phyloP scores from a whole-genome alignment of 2,888 invertebrate genomes.

The Drosophila formosana region DNA sequence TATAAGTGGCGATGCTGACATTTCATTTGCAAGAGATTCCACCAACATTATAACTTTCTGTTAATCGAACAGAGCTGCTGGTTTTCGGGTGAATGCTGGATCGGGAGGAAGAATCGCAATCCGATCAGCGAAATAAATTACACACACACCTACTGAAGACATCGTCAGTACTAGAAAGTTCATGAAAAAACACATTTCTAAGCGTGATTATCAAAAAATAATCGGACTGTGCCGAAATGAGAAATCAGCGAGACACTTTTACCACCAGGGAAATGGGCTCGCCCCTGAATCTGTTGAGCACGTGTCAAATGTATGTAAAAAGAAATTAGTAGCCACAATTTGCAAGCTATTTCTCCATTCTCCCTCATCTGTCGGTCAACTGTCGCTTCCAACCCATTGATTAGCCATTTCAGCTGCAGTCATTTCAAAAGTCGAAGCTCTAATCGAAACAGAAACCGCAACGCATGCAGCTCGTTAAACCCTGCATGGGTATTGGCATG shows the following conservation, averaged over 20 bases:
- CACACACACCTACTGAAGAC: too few relatives aligned
- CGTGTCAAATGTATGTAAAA: not conserved
- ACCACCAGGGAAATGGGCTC: not conserved
- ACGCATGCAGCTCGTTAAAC: slow-evolving; percentile 34
- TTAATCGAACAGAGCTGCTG: not conserved
- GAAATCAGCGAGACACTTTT: not conserved
- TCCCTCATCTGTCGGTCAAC: not conserved
- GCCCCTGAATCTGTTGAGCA: not conserved
- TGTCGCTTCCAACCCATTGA: slow-evolving; percentile 19
- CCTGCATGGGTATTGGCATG: slow-evolving; percentile 1
- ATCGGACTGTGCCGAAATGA: not conserved
- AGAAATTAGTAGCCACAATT: not conserved
- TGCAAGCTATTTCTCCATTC: not conserved
- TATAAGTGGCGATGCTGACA: not conserved
- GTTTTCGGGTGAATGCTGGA: too few relatives aligned
- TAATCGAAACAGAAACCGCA: slow-evolving; percentile 29
- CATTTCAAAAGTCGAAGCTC: slow-evolving; percentile 6
- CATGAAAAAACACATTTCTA: too few relatives aligned
- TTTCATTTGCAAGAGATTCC: not conserved
- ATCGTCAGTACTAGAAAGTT: too few relatives aligned
- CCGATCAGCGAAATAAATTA: too few relatives aligned
- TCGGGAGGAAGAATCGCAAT: too few relatives aligned
- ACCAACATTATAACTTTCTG: not conserved
- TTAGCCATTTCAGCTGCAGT: slow-evolving; percentile 12
- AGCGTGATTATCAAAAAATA: not conserved